These are phyloP conservation scores for Pteropus alecto DNA, from an alignment of 2,113 vertebrate species.

Conservation along the genomic window DNA sequence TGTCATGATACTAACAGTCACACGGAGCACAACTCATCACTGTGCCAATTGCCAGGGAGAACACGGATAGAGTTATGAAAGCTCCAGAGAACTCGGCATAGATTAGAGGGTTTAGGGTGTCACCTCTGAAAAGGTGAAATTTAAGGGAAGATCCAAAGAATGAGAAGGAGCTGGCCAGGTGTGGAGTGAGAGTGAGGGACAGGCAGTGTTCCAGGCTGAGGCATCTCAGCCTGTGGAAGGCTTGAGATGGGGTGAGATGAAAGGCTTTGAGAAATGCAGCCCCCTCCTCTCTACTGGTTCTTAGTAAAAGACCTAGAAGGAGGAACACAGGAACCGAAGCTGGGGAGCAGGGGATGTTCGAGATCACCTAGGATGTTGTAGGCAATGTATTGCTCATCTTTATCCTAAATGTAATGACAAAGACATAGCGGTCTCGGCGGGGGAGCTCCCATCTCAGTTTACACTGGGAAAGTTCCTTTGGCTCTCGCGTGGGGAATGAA, in stretches of 20 bases:
- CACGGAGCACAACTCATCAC: background rate
- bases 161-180: background rate
- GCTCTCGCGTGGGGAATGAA: background rate
- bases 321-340: background rate
- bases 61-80: background rate
- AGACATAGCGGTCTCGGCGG: background rate
- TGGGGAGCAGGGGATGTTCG: rapidly evolving
- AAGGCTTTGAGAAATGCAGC: rapidly evolving
- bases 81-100: background rate
- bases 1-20: background rate
- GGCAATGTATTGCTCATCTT: background rate
- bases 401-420: background rate
- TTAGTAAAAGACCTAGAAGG: background rate
- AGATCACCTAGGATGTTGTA: background rate
- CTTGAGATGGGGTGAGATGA: rapidly evolving
- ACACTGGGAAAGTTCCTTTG: background rate
- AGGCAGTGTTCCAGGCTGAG: rapidly evolving
- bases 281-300: background rate
- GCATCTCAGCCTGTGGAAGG: rapidly evolving
- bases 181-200: rapidly evolving
- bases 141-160: background rate
- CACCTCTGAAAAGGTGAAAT: background rate
- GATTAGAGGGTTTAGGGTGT: too few relatives aligned
- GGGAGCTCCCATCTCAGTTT: background rate
- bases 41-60: background rate